Base-by-base conservation (phyloP, 30 jellyfish, hydroid and myxozoan genomes). In the Aurelia sp. region DNA sequence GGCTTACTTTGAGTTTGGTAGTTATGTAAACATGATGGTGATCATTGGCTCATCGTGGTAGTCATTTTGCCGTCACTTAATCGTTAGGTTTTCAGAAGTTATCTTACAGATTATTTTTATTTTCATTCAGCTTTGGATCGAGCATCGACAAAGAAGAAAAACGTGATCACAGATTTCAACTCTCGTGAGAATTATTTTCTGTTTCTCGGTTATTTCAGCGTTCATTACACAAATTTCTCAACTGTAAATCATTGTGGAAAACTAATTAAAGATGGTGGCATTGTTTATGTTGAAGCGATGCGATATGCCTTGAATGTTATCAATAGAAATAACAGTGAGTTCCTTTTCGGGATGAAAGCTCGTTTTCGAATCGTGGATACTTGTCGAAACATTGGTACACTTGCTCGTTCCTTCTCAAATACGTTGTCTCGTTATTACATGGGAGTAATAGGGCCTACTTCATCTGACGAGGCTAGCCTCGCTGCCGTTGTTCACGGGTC, bases 381-480 rank as follows among this genome's bases (percentile, higher is more conserved):
- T 18, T 74, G 85, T 51, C 20, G 72, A 58, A 74, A 74, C 22
- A 16, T 15, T 47, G 85, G 70, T 4, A 74, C 85, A 41, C 72
- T 74, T 6, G 68, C 68, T 16, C 85, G 85, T 20, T 47, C 74
- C 0, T 74, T 74, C 13, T 51, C 52, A 67, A 10, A 0, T 11
- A 16, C 72, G 52, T 24, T 17, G 19, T 12, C 30, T 12, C 10
- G 22, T 12, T 51, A 74, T 52, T 47, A 52, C 72, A 52, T 52
- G 85, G 90, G 83, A 11, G n/a, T 41, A 5, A 69, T 80, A 6
- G 90, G 90, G 20, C 90, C 90, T 13, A 52, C 63, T 52, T 59
- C 90, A 4, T 80, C 90, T 8, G 84, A 59, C 27, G 90, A 80
- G 50, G 76, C 82, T 12, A 17, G 64, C 33, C 31, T 65, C 30